phyloP scores from a whole-genome alignment of 2,888 invertebrate species.

The Lottia scabra region DNA sequence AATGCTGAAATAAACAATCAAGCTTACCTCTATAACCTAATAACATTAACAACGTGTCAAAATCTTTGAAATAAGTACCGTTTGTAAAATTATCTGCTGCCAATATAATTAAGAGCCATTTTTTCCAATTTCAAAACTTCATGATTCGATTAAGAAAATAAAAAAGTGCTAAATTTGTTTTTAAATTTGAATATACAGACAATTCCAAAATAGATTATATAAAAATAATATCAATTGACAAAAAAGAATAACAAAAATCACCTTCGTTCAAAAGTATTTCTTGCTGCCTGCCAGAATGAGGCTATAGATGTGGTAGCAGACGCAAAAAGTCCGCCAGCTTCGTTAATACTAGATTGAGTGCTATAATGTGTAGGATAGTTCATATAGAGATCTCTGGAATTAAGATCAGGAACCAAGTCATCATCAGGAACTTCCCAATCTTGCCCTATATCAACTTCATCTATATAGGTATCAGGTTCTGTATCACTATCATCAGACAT shows the following conservation, averaged over 20 bases:
- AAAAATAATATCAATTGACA: no score
- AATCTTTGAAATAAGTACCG: no score
- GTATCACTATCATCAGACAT: constrained; percentile 71
- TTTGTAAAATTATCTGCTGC: no score
- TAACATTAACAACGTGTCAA: no score
- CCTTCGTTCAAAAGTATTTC: constrained; percentile 19
- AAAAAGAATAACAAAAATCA: constrained; percentile 1
- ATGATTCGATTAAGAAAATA: no score
- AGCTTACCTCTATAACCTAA: no score
- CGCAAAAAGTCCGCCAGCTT: constrained; percentile 80
- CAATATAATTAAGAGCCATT: no score
- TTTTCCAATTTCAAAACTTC: no score
- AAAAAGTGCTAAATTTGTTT: no score
- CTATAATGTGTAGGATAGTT: constrained; percentile 16
- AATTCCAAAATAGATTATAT: no score
- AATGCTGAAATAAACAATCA: no score
- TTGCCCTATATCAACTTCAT: constrained; percentile 75
- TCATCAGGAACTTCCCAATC: constrained; percentile 82
- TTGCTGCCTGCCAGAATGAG: constrained; percentile 77
- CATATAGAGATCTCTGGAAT: constrained; percentile 24
- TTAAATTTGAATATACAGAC: no score
- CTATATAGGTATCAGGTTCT: constrained; percentile 75
- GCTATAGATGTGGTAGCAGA: constrained; percentile 86
- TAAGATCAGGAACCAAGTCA: constrained; percentile 43
- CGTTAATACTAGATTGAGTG: constrained; percentile 70